phyloP scores from a whole-genome alignment of 2,797 vertebrate genomes.

The Channa striata region DNA sequence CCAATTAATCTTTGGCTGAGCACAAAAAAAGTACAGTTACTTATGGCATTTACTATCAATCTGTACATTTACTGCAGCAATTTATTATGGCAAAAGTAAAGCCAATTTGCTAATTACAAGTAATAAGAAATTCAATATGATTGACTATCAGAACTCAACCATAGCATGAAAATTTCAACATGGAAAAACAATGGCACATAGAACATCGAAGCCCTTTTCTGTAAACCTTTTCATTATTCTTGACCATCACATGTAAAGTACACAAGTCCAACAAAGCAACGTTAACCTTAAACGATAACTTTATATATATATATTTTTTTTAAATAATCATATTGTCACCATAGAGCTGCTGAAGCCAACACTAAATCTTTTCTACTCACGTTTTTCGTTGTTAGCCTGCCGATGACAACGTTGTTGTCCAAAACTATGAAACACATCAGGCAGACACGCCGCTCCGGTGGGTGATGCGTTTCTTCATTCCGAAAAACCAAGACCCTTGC shows the following conservation, averaged over 20 bases:
- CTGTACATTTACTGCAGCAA: background rate
- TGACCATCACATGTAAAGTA: slow-evolving; percentile 3
- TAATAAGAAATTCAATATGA: background rate
- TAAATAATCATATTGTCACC: no score
- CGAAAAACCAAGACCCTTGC: no score
- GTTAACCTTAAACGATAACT: background rate
- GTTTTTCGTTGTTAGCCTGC: no score
- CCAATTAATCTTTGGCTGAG: slow-evolving; percentile 25
- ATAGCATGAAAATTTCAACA: background rate
- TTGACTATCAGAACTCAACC: background rate
- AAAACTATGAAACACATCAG: no score
- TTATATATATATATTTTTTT: no score
- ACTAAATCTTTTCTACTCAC: no score
- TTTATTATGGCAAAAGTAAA: background rate
- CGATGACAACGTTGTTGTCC: no score
- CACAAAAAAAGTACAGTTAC: background rate
- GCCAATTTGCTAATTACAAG: background rate
- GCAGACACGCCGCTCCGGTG: no score
- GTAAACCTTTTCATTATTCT: slow-evolving; percentile 48
- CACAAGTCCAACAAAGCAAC: background rate
- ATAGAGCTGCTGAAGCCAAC: no score
- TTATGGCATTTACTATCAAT: background rate
- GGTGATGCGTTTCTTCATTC: no score
- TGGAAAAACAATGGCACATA: slow-evolving; percentile 32
- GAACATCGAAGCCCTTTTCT: slow-evolving; percentile 59